These are phyloP conservation scores for Loris lydekkerianus DNA, from an alignment of 2,797 vertebrate species.

Conservation along the genomic window DNA sequence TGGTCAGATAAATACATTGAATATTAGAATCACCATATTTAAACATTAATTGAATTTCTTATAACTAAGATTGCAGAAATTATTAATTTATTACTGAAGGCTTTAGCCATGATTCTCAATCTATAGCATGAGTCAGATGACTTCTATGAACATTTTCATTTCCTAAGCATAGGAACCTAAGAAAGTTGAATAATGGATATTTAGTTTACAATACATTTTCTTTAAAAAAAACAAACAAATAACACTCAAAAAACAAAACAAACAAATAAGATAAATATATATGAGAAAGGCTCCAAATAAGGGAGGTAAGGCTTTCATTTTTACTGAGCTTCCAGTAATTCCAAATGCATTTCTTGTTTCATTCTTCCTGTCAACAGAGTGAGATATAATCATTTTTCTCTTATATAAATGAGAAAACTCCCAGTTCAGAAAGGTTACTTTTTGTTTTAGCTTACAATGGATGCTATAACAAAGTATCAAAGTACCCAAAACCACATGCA, in stretches of 20 bases:
- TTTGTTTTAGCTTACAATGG: not conserved
- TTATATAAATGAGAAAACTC: not conserved
- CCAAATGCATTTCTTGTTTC: not conserved
- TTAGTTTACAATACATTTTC: not conserved
- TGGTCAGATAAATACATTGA: not conserved
- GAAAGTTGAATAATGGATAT: not conserved
- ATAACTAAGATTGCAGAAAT: not conserved
- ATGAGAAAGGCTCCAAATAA: not conserved
- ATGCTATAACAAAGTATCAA: not conserved
- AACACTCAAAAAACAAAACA: not conserved
- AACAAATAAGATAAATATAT: not conserved
- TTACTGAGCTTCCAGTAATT: not conserved
- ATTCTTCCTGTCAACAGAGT: not conserved
- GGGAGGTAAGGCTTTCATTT: not conserved
- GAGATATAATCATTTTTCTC: not conserved
- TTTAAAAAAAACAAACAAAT: not conserved
- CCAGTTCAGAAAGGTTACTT: not conserved
- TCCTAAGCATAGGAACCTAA: not conserved
- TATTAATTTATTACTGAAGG: not conserved
- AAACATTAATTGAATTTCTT: not conserved
- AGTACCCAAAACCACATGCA: not conserved
- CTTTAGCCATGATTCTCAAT: not conserved
- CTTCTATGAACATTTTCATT: not conserved
- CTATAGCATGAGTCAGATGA: not conserved
- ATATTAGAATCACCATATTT: not conserved